Conservation (phyloP, 2,888 invertebrate species). For the Diplolepis rosae region DNA sequence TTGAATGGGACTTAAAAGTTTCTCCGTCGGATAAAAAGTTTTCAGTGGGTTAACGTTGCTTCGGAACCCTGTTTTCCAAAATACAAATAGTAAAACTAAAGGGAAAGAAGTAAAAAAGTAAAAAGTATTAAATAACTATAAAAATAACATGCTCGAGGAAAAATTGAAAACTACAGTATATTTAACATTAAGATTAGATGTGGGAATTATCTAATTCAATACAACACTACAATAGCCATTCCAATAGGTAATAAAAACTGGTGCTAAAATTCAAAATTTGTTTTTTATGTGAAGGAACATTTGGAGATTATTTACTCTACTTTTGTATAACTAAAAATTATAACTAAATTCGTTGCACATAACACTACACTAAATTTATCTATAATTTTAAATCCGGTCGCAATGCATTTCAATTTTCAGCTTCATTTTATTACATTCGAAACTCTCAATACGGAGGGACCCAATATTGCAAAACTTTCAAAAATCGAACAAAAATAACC, state of each 20-base stretch:
- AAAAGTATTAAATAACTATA: not conserved
- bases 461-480: too few species aligned
- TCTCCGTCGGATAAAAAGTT: not conserved
- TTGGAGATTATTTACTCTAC: not conserved
- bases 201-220: not conserved
- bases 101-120: not conserved
- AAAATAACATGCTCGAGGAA: not conserved
- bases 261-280: constrained; percentile 13
- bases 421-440: not conserved
- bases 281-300: not conserved
- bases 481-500: too few species aligned
- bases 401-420: not conserved
- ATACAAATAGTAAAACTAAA: not conserved
- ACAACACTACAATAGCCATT: constrained; percentile 6
- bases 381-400: constrained; percentile 6
- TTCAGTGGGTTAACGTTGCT: not conserved
- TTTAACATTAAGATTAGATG: constrained; percentile 3
- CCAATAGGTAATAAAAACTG: constrained; percentile 1
- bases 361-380: not conserved
- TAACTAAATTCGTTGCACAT: not conserved
- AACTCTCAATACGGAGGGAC: too few species aligned
- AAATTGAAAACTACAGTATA: not conserved
- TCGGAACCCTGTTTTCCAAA: constrained; percentile 23
- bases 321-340: not conserved
- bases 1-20: constrained; percentile 12